A percentile compares a stretch with the other conserved stretches of the same genome.
Evolutionary conservation across 2,113 vertebrate species (phyloP).

Genomic region (Gallinago media): DNA sequence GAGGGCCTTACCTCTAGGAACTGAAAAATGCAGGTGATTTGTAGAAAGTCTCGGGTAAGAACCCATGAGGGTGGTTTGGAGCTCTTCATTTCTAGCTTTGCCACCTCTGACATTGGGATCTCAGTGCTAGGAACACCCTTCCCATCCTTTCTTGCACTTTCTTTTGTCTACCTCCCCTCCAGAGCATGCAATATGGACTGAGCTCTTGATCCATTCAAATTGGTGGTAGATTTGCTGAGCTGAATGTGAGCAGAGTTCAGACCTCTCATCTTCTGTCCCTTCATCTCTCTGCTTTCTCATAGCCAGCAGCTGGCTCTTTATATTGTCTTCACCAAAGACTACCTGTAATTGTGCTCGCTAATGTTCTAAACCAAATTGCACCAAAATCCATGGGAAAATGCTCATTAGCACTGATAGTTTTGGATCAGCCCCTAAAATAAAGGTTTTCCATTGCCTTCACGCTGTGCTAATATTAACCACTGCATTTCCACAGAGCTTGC

Average conservation of each 20-base stretch:
- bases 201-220: background rate
- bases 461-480: background rate
- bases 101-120: background rate
- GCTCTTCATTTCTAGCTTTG: background rate
- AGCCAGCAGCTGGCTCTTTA: background rate
- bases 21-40: background rate
- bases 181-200: fast-evolving
- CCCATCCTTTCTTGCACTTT: background rate
- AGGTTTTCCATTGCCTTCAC: background rate
- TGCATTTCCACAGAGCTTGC: background rate
- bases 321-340: background rate
- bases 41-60: background rate
- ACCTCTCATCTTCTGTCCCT: background rate
- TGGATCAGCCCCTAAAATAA: background rate
- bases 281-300: background rate
- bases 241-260: background rate
- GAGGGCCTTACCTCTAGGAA: background rate
- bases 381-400: background rate
- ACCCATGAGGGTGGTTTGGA: background rate
- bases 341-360: background rate
- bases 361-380: background rate
- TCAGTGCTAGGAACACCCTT: background rate
- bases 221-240: background rate
- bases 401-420: background rate
- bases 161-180: background rate